These are phyloP conservation scores for Stichopus chloronotus DNA, from an alignment of 35 echinoderm and acorn worm genomes.

Conservation along the genomic window DNA sequence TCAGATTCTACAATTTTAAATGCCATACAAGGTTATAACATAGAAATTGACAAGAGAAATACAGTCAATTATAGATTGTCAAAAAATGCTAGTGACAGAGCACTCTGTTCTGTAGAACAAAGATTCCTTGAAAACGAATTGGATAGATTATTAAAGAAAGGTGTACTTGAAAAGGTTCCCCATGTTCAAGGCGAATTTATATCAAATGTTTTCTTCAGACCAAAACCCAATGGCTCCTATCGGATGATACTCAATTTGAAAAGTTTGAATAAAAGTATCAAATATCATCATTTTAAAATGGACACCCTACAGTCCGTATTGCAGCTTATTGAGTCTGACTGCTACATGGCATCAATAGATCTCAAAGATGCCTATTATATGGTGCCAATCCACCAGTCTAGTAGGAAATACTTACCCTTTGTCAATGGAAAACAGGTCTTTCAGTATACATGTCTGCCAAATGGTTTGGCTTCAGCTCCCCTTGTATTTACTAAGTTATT, in stretches of 20 bases:
- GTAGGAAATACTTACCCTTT: constrained; percentile 25
- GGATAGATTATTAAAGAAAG: constrained; percentile 34
- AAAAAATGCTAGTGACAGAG: not conserved
- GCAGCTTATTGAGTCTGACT: not conserved
- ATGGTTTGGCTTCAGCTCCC: constrained; percentile 43
- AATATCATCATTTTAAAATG: constrained; percentile 58
- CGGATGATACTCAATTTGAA: constrained; percentile 11
- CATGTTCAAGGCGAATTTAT: constrained; percentile 23
- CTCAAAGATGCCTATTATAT: constrained; percentile 48
- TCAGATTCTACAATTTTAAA: not conserved
- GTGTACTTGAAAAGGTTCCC: constrained; percentile 22
- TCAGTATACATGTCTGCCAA: constrained; percentile 55
- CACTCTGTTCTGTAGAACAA: not conserved
- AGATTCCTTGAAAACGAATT: constrained; percentile 15
- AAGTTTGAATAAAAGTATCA: constrained; percentile 25
- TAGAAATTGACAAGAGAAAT: constrained; percentile 9
- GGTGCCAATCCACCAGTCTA: not conserved
- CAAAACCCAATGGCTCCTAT: constrained; percentile 2
- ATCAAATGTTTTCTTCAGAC: constrained; percentile 47
- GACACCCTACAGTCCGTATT: not conserved
- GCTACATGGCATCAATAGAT: constrained; percentile 43
- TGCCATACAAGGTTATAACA: constrained; percentile 4
- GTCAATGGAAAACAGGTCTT: not conserved
- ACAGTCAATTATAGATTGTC: constrained; percentile 22
- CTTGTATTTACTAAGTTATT: constrained; percentile 60